Conservation (phyloP, 2,113 vertebrate genomes). For the Poeciliopsis retropinna region DNA sequence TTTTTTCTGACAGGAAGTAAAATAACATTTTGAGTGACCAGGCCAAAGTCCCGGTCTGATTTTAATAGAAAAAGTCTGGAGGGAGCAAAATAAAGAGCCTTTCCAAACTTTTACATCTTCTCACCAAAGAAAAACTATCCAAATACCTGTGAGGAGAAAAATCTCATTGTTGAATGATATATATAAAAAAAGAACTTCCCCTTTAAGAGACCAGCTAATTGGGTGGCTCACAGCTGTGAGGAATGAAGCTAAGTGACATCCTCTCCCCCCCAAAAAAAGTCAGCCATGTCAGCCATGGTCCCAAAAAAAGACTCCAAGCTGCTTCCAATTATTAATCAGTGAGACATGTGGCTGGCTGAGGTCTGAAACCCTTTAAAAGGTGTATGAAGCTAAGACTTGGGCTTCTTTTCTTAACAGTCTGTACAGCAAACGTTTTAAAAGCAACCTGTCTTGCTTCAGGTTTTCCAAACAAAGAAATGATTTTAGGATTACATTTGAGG, state of each 20-base stretch:
- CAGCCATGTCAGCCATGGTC: background rate
- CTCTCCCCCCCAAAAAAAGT: background rate
- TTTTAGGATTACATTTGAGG: conserved; percentile 34
- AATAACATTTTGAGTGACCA: background rate
- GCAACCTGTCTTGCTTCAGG: background rate
- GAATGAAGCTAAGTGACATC: background rate
- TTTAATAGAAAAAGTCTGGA: too few species aligned
- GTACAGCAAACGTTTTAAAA: accelerated
- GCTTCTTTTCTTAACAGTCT: background rate
- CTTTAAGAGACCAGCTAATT: background rate
- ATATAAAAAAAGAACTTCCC: background rate
- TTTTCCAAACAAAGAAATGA: conserved; percentile 15
- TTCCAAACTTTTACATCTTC: background rate
- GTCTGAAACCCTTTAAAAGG: background rate
- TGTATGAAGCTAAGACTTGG: background rate
- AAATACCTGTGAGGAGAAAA: too few species aligned
- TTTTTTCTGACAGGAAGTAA: background rate
- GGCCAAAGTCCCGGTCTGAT: too few species aligned
- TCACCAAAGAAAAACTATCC: background rate
- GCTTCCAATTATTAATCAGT: conserved; percentile 1
- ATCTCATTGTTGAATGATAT: background rate
- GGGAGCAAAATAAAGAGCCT: background rate
- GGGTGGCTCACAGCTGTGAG: background rate
- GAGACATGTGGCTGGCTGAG: background rate
- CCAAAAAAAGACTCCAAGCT: background rate